Base-by-base conservation (phyloP, 2,797 vertebrate species). In the Oreochromis mossambicus region DNA sequence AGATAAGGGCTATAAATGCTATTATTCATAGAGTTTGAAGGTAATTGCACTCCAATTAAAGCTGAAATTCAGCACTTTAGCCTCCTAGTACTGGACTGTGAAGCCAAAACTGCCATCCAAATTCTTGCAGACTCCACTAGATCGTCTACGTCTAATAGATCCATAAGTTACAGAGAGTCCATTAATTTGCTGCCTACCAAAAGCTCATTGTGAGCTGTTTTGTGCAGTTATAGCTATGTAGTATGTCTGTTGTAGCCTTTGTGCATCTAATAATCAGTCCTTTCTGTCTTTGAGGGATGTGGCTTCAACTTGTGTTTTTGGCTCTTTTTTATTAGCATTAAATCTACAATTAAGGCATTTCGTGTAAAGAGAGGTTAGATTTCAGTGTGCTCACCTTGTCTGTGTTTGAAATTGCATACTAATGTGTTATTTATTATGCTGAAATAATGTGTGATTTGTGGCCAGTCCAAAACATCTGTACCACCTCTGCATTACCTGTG, bases 51-150 rank as follows among this genome's bases (percentile, higher is more conserved):
- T 43, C 3, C 38, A 79, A 43, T 38, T 48, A 79, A 78, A 85
- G 6, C 14, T 85, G 14, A 73, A 58, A 66, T 61, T 81, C 19
- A 80, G 29, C 34, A 79, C 24, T 82, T 81, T 55, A 83, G 13
- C n/a, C 14, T 77, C 21, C 21, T 21, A 8, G 13, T 55, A 19
- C 7, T 77, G 34, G 38, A 79, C 24, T 34, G 58, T 55, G 63
- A 56, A 81, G 66, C 46, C 68, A 70, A 52, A 83, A 79, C 14
- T 11, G 8, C 4, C 63, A n/a, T 80, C 46, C 46, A 70, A 79
- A 89, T 85, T 80, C 55, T 56, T 34, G 15, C 41, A 86, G 89
- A 90, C 89, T 89, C 83, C 83, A 86, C 77, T 86, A 85, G 77
- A 48, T 50, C 41, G 7, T 82, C 2, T 75, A 87, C 75, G 77